These are phyloP conservation scores for Henricia sp. DNA, from an alignment of 53 echinoderm and acorn worm genomes.

Conservation along the genomic window DNA sequence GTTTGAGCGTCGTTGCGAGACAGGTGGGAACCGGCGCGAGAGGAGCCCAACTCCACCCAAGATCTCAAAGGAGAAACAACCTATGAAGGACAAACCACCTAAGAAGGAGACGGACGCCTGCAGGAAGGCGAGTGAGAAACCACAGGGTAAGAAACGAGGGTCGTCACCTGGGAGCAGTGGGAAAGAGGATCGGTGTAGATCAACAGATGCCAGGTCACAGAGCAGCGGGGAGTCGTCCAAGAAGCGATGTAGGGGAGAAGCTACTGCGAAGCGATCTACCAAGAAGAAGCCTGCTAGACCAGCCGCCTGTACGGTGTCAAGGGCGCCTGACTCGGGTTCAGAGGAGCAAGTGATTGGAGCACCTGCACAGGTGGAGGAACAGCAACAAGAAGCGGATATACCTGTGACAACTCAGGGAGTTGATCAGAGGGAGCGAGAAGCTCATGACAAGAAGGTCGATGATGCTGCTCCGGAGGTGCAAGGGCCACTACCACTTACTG, in stretches of 20 bases:
- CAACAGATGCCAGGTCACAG: too few species aligned
- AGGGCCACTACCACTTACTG: too few species aligned
- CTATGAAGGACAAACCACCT: too few species aligned
- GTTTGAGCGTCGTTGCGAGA: neutral
- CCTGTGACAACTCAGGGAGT: conserved; percentile 13
- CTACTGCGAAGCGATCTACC: neutral
- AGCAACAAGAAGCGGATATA: neutral
- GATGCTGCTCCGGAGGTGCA: neutral
- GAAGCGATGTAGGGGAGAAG: too few species aligned
- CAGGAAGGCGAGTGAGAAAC: neutral
- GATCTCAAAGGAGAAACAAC: neutral
- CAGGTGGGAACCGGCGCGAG: neutral
- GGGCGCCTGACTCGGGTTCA: neutral
- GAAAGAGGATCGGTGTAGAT: too few species aligned
- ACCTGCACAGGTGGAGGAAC: neutral
- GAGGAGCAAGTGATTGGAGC: neutral
- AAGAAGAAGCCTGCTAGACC: neutral
- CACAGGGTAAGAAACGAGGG: too few species aligned
- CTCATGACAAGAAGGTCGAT: neutral
- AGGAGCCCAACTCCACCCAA: conserved; percentile 9
- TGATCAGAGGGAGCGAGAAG: neutral
- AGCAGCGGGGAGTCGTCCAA: too few species aligned
- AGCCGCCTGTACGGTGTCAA: conserved; percentile 1
- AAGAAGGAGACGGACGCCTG: too few species aligned
- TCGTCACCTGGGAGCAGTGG: too few species aligned